Base-by-base conservation (phyloP, 2,888 invertebrate genomes). In the Proisotoma minuta region DNA sequence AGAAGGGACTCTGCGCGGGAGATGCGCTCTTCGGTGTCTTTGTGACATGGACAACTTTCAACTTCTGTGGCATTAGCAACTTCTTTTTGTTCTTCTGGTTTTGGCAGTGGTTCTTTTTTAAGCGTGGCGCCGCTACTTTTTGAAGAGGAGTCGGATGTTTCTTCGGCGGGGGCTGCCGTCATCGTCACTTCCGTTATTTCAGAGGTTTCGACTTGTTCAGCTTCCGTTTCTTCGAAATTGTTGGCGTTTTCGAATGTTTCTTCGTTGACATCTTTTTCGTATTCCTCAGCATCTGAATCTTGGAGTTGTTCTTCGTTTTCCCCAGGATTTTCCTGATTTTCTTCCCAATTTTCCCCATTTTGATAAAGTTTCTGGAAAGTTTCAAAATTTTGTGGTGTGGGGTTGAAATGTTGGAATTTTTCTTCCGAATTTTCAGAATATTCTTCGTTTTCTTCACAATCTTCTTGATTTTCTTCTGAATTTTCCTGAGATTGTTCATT, bases 1-100 rank as follows among this genome's bases (percentile, higher is more conserved):
- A 74, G 58, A 15, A 74, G 63, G 59, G 65, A 69, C 56, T 74
- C 74, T 22, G 74, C 72, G 48, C 66, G 59, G 27, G 70, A 68
- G 52, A 69, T 63, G 51, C 67, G 59, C 54, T 73, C 70, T 34
- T 34, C 8, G 34, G 34, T 10, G 10, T 57, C 53, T 40, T 60
- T 58, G 34, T 68, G 64, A 51, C 65, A 67, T 56, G 65, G 66
- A 57, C 68, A 66, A 22, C 60, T 12, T 1, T 75, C 75, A 65
- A 74, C 76, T 26, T 75, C 74, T 10, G 5, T 8, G 47, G 5
- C 47, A 5, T 47, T 57, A 51, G 53, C 29, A 39, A 68, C 56
- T 62, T 66, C 66, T n/a, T 61, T 34, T 34, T 10, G 22, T 43
- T 66, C 66, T 26, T 52, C 29, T n/a, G 52, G 28, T 5, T 8